Base-by-base conservation (phyloP, 2,888 invertebrate genomes). In the Andrena hattorfiana region DNA sequence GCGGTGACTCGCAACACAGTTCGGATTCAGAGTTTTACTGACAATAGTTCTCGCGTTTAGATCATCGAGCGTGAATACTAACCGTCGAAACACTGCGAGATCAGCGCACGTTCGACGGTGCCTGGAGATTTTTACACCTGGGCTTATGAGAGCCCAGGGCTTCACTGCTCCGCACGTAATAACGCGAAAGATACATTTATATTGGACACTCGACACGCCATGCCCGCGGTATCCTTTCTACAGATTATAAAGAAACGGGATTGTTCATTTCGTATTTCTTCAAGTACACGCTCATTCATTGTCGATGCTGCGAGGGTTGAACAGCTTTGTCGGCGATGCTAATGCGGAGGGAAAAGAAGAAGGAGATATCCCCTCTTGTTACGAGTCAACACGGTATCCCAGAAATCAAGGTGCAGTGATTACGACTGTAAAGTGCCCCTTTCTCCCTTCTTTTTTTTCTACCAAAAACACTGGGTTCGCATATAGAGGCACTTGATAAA, bases 11-110 rank as follows among this genome's bases (percentile, higher is more conserved):
- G 5, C 91, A 92, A 73, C 90, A 92, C 84, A 92, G 92, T 76
- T 92, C 92, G 32, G 92, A 92, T 71, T 92, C 92, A 0, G 92
- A 92, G 78, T 92, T 90, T 84, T 92, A 92, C 90, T 92, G 91
- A 92, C 91, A 86, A 78, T 83, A 86, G 86, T 84, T 82, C 8
- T 78, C 77, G 71, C 88, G 89, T 86, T 89, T 76, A 76, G 73
- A 82, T 48, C 67, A 71, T 73, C 81, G 74, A 80, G 72, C 79
- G 74, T 85, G 77, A 67, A 80, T 74, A 62, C 30, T 76, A 63
- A 75, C 80, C 23, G 68, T 77, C 35, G 42, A 66, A 10, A 2
- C 16, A 68, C 42, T 20, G 71, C 71, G 35, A 48, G 35, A 68
- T 30, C 59, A 32, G 23, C 23, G 23, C 8, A 26, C 56, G 23